These are phyloP conservation scores for Butorides virescens DNA, from an alignment of 2,113 vertebrate species.

Conservation along the genomic window DNA sequence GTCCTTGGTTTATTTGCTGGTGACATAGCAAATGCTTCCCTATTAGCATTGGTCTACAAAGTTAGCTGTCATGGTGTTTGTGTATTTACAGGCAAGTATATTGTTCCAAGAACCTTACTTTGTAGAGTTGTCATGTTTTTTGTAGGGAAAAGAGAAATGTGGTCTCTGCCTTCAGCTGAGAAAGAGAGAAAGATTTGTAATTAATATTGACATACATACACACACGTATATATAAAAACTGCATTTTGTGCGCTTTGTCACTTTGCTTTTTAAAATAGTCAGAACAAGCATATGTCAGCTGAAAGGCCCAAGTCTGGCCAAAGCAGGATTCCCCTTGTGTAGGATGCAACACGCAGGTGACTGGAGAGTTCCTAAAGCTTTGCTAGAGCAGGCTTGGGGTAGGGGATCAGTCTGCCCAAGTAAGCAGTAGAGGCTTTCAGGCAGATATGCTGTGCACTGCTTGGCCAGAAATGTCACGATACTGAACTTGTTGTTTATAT, in stretches of 20 bases:
- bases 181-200: background rate
- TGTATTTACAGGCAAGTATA: background rate
- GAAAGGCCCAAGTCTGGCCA: background rate
- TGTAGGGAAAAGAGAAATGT: background rate
- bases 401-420: background rate
- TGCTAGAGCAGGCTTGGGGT: background rate
- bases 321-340: background rate
- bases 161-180: background rate
- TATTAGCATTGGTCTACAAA: background rate
- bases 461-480: background rate
- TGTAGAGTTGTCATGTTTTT: background rate
- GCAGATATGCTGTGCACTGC: background rate
- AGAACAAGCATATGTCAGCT: background rate
- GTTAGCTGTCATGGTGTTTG: background rate
- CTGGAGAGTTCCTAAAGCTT: background rate
- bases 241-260: background rate
- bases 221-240: fast-evolving
- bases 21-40: background rate
- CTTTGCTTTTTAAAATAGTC: background rate
- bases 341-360: background rate
- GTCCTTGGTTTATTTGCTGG: background rate
- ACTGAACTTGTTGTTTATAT: background rate
- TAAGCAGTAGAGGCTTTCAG: background rate
- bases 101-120: background rate
- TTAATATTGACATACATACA: background rate